Evolutionary conservation across 1,140 invertebrate species (phyloP).

Genomic region (Pogonomyrmex barbatus): DNA sequence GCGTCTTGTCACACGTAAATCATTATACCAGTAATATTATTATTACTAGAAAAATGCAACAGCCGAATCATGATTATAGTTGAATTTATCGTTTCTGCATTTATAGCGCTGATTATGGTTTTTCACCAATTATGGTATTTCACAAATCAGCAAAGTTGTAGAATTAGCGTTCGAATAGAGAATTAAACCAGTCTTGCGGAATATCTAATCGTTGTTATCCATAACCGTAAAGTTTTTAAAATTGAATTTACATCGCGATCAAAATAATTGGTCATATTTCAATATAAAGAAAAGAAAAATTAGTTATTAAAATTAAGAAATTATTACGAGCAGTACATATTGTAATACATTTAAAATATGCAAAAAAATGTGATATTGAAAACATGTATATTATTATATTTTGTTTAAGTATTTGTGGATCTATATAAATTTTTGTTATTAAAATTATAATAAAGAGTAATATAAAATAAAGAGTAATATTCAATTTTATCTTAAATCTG

Average conservation of each 20-base stretch:
- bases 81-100: constrained; percentile 55
- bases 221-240: neutral
- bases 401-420: neutral
- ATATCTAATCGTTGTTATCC: neutral
- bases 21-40: constrained; percentile 62
- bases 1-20: constrained; percentile 44
- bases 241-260: neutral
- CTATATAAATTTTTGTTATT: neutral
- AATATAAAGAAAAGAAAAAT: neutral
- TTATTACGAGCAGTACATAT: too few species aligned
- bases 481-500: neutral
- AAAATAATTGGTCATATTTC: neutral
- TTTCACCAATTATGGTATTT: constrained; percentile 57
- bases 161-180: neutral
- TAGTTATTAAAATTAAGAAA: neutral
- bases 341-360: neutral
- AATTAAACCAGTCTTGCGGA: constrained; percentile 48
- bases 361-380: neutral
- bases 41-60: constrained; percentile 53
- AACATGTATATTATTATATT: neutral
- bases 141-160: constrained; percentile 54
- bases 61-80: constrained; percentile 52
- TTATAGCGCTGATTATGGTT: constrained; percentile 53
- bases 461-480: neutral
- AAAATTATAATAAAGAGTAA: neutral